Evolutionary conservation across 1,140 invertebrate species (phyloP).

Genomic region (Drosophila erecta): DNA sequence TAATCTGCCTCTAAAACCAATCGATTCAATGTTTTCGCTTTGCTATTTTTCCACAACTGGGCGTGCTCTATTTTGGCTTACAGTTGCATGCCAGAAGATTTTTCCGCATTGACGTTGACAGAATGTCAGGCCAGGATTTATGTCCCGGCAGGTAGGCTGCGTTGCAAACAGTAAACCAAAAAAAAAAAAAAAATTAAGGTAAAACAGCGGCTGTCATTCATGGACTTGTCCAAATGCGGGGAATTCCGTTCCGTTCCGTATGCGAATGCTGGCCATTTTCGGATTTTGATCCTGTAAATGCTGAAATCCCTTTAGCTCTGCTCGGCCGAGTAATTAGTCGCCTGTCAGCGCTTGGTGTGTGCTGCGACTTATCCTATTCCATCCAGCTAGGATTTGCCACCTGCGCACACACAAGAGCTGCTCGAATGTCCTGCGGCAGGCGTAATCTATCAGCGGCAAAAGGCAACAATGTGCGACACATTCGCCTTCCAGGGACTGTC

Average conservation of each 20-base stretch:
- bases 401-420: conserved; percentile 27
- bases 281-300: conserved; percentile 42
- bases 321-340: conserved; percentile 41
- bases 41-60: conserved; percentile 24
- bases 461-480: conserved; percentile 41
- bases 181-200: background rate
- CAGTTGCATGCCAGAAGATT: conserved; percentile 8
- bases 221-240: conserved; percentile 45
- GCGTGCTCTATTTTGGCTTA: conserved; percentile 39
- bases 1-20: background rate
- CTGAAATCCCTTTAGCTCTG: conserved; percentile 43
- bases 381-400: conserved; percentile 20
- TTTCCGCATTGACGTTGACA: conserved; percentile 45
- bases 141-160: conserved; percentile 27
- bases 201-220: conserved; percentile 42
- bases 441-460: conserved; percentile 43
- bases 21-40: conserved; percentile 6
- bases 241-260: conserved; percentile 32
- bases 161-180: background rate
- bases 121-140: conserved; percentile 40
- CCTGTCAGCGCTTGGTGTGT: conserved; percentile 50
- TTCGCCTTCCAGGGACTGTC: conserved; percentile 28
- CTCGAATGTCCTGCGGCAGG: conserved; percentile 29
- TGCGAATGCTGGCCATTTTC: conserved; percentile 33
- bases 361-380: conserved; percentile 24